Percentiles rank a stretch among this genome's conserved stretches.
Conservation (phyloP, 1,140 invertebrate species). For the Lepidotrigona ventralis region DNA sequence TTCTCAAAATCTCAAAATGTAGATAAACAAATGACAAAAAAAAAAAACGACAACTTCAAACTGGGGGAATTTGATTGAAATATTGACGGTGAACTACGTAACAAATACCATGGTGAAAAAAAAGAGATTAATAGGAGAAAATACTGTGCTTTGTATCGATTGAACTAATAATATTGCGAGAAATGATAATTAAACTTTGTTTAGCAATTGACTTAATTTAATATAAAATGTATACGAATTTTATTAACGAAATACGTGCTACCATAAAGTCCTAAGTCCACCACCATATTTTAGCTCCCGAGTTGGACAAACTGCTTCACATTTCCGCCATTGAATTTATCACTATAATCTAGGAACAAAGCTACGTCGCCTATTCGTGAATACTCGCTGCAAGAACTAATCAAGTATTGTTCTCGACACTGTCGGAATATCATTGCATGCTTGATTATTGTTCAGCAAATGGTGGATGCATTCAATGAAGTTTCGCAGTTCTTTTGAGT, state of each 20-base stretch:
- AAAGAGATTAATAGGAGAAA: not conserved
- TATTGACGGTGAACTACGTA: not conserved
- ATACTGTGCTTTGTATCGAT: not conserved
- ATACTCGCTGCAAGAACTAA: not conserved
- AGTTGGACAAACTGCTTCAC: not conserved
- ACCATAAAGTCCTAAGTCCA: not conserved
- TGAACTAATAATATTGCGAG: not conserved
- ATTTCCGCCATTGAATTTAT: slow-evolving; percentile 2
- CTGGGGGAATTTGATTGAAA: not conserved
- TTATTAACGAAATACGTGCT: no score
- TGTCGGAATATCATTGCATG: slow-evolving; percentile 7
- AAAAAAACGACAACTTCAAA: not conserved
- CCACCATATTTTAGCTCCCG: not conserved
- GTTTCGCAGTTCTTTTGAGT: not conserved
- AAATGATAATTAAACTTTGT: not conserved
- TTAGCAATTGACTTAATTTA: not conserved
- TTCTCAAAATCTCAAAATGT: not conserved
- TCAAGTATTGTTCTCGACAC: slow-evolving; percentile 12
- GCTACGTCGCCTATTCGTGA: not conserved
- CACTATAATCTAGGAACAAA: not conserved
- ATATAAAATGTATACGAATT: not conserved
- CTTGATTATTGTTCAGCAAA: not conserved
- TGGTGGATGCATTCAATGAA: not conserved
- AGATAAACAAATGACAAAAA: not conserved
- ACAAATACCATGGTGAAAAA: not conserved